Conservation (phyloP, 2,113 vertebrate genomes). For the Pseudorectes ferrugineus region DNA sequence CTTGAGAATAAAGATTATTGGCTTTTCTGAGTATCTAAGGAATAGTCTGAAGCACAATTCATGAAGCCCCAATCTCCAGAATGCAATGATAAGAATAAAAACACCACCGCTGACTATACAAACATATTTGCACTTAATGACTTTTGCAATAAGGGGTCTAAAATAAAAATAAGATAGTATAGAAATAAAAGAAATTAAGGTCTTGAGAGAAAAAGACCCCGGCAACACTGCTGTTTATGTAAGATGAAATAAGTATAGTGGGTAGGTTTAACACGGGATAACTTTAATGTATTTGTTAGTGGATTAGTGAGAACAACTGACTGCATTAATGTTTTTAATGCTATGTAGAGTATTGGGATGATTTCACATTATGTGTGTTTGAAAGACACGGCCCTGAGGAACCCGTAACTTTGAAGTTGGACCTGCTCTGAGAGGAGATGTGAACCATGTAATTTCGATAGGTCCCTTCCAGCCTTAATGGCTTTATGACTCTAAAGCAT, state of each 20-base stretch:
- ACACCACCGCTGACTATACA: neutral
- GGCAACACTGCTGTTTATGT: neutral
- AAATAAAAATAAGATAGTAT: neutral
- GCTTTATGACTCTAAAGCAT: neutral
- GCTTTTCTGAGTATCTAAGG: neutral
- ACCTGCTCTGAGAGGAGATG: neutral
- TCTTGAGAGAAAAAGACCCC: neutral
- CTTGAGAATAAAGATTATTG: neutral
- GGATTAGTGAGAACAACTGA: neutral
- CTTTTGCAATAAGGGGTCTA: neutral
- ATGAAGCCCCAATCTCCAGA: neutral
- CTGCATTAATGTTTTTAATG: neutral
- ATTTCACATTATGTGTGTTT: neutral
- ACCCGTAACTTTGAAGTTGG: neutral
- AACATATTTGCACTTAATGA: neutral
- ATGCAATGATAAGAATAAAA: neutral
- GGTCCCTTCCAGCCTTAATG: neutral
- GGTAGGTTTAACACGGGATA: neutral
- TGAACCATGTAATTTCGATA: neutral
- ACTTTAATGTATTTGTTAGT: neutral
- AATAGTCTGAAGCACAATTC: neutral
- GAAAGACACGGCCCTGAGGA: neutral
- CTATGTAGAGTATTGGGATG: neutral
- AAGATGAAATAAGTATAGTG: neutral
- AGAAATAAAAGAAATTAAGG: neutral